A percentile compares a stretch with the other conserved stretches of the same genome.
phyloP scores from a whole-genome alignment of 35 echinoderm and acorn worm species.

The Ophioderma brevispina region DNA sequence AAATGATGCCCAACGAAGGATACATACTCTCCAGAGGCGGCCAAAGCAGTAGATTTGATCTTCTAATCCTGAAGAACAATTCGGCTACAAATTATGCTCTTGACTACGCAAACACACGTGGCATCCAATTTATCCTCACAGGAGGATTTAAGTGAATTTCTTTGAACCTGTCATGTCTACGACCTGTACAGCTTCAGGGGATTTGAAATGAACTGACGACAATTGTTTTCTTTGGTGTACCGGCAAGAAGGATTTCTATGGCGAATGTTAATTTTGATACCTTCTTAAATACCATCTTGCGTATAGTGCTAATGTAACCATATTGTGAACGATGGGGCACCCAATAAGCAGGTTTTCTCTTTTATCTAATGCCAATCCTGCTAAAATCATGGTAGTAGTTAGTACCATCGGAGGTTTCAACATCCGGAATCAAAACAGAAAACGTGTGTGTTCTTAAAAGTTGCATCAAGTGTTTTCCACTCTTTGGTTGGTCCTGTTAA shows the following conservation, averaged over 20 bases:
- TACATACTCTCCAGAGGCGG: background rate
- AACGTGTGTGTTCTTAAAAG: background rate
- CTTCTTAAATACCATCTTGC: background rate
- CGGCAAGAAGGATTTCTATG: background rate
- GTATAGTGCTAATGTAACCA: background rate
- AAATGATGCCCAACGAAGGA: background rate
- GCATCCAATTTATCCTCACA: background rate
- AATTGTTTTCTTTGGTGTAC: background rate
- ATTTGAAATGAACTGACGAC: background rate
- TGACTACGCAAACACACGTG: background rate
- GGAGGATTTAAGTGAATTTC: background rate
- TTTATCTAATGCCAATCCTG: background rate
- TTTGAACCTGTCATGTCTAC: background rate
- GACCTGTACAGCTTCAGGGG: background rate
- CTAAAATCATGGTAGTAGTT: background rate
- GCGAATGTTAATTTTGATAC: background rate
- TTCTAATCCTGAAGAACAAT: background rate
- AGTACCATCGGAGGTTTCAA: background rate
- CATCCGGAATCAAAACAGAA: background rate
- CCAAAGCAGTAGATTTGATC: background rate
- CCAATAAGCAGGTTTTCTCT: background rate
- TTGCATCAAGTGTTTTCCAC: background rate
- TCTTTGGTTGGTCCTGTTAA: background rate
- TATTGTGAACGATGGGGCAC: background rate
- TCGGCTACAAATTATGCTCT: background rate